Conservation (phyloP, 2,888 invertebrate species). For the Drosophila aldrichi region DNA sequence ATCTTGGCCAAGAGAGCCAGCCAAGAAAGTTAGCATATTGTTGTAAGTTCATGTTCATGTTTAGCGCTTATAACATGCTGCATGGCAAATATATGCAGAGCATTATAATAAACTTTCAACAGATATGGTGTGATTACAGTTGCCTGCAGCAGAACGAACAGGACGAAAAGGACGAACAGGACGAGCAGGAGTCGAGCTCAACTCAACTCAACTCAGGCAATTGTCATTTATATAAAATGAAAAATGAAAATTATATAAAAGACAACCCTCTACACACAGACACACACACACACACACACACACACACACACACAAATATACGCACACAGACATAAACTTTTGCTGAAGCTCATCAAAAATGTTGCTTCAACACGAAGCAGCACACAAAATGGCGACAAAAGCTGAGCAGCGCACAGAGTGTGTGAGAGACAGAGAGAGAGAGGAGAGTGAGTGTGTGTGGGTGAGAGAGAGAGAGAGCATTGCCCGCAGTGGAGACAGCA, state of each 20-base stretch:
- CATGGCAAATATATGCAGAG: constrained; percentile 24
- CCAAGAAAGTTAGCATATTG: constrained; percentile 3
- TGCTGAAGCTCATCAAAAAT: constrained; percentile 72
- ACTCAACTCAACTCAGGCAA: constrained; percentile 50
- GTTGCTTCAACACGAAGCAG: constrained; percentile 60
- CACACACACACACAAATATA: background rate
- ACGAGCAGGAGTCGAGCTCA: background rate
- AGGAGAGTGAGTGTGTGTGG: constrained; percentile 1
- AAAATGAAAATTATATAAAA: constrained; percentile 63
- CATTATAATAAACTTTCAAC: constrained; percentile 75
- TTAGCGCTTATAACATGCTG: constrained; percentile 6
- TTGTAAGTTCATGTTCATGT: constrained; percentile 1
- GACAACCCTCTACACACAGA: constrained; percentile 36
- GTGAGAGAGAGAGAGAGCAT: constrained; percentile 7
- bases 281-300: constrained; percentile 20
- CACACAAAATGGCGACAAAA: constrained; percentile 73
- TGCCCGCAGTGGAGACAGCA: constrained; percentile 49
- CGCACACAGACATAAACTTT: constrained; percentile 48
- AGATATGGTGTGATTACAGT: constrained; percentile 80
- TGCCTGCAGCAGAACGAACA: constrained; percentile 53
- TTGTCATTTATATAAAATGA: constrained; percentile 73
- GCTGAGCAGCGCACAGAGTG: constrained; percentile 26
- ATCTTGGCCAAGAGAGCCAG: constrained; percentile 6
- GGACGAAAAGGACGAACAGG: background rate
- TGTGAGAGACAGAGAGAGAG: background rate